Evolutionary conservation across 2,113 vertebrate species (phyloP).

Genomic region (Dasyprocta punctata): DNA sequence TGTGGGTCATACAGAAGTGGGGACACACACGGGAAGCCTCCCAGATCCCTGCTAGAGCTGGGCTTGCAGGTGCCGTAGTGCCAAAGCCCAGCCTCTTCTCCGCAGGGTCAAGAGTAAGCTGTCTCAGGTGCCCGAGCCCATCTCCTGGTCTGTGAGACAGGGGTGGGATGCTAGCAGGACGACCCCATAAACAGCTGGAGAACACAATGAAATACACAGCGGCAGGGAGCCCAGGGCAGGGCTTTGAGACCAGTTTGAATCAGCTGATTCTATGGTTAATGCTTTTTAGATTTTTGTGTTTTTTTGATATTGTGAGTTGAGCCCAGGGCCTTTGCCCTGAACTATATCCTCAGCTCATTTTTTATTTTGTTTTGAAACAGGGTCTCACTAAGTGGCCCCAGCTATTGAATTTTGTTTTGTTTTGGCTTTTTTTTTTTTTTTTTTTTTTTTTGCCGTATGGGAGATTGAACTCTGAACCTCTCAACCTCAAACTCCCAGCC

Average conservation of each 20-base stretch:
- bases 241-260: rapidly evolving
- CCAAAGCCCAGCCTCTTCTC: background rate
- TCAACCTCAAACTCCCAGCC: no score
- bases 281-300: background rate
- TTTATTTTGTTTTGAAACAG: background rate
- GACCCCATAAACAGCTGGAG: background rate
- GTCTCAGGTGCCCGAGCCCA: background rate
- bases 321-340: background rate
- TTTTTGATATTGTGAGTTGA: background rate
- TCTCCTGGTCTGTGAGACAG: background rate
- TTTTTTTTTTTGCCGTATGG: no score
- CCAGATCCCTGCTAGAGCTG: rapidly evolving
- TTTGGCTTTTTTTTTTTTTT: no score
- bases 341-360: background rate
- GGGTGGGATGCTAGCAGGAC: background rate
- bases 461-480: no score
- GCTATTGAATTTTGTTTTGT: background rate
- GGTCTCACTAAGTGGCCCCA: background rate
- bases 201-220: rapidly evolving
- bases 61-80: no score
- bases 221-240: no score
- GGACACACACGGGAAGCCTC: background rate
- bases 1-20: background rate
- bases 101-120: background rate
- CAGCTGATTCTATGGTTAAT: background rate